These are phyloP conservation scores for Deladenus siricidicola DNA, from an alignment of 2,888 invertebrate genomes.

Conservation along the genomic window DNA sequence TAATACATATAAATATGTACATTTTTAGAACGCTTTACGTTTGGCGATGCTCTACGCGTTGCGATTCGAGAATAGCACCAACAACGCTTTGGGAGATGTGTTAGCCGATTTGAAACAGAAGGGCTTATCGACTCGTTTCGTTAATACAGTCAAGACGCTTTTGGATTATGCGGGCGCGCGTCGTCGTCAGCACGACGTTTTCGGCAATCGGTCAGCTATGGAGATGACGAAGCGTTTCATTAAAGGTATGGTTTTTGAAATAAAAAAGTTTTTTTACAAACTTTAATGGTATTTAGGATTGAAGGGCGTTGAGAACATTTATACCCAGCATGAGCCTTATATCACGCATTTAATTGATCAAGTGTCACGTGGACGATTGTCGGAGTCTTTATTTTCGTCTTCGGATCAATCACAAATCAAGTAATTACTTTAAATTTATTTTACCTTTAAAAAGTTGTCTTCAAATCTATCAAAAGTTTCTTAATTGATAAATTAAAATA, in stretches of 20 bases:
- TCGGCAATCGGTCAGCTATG: constrained; percentile 72
- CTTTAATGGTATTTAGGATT: constrained; percentile 54
- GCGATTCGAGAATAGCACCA: constrained; percentile 83
- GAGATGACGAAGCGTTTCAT: constrained; percentile 79
- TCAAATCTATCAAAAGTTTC: too few relatives aligned
- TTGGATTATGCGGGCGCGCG: constrained; percentile 65
- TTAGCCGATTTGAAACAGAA: constrained; percentile 67
- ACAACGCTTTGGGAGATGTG: constrained; percentile 71
- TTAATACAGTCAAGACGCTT: constrained; percentile 30
- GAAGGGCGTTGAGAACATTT: constrained; percentile 95
- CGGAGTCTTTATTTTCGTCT: constrained; percentile 58
- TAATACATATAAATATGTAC: too few relatives aligned
- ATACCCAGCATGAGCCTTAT: constrained; percentile 93
- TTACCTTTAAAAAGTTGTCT: too few relatives aligned
- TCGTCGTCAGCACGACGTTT: constrained; percentile 71
- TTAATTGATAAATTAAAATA: constrained; percentile 1
- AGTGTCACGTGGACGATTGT: constrained; percentile 77
- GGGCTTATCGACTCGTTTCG: constrained; percentile 60
- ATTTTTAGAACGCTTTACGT: constrained; percentile 65
- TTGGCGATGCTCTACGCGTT: constrained; percentile 86
- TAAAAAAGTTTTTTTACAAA: neutral
- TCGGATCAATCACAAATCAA: constrained; percentile 18
- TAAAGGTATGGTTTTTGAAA: constrained; percentile 53
- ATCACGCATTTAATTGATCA: constrained; percentile 81
- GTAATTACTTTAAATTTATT: constrained; percentile 10